Evolutionary conservation across 2,113 vertebrate species (phyloP).

Genomic region (Caranx melampygus): DNA sequence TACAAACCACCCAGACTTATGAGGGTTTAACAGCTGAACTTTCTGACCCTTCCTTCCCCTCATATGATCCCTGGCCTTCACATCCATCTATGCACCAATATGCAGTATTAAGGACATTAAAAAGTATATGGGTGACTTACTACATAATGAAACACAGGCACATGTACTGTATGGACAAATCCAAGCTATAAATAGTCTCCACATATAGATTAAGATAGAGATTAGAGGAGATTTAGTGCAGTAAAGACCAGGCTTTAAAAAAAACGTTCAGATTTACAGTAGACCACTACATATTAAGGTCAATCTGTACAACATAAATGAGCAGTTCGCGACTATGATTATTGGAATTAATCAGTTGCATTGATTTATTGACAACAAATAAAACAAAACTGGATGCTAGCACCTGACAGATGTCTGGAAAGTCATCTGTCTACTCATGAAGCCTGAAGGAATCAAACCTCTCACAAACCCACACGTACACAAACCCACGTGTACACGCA

Average conservation of each 20-base stretch:
- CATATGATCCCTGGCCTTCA: background rate
- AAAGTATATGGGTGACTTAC: background rate
- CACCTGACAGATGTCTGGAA: background rate
- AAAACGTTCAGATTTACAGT: constrained; percentile 39
- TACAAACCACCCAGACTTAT: background rate
- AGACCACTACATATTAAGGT: constrained; percentile 25
- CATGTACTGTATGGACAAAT: background rate
- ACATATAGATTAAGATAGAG: constrained; percentile 61
- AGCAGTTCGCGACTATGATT: background rate
- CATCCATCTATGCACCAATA: background rate
- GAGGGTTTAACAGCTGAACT: background rate
- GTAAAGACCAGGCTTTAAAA: constrained; percentile 36
- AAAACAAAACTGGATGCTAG: background rate
- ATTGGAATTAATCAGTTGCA: background rate
- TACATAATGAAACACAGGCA: background rate
- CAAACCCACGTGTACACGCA: background rate
- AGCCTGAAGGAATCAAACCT: constrained; percentile 27
- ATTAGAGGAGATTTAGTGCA: constrained; percentile 64
- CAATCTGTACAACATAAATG: constrained; percentile 20
- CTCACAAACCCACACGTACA: background rate
- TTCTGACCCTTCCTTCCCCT: background rate
- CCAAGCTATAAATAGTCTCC: constrained; percentile 42
- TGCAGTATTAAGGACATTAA: background rate
- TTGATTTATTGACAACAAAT: constrained; percentile 12
- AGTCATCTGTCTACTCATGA: constrained; percentile 41